Base-by-base conservation (phyloP, 2,797 vertebrate genomes). In the Megaceryle alcyon region DNA sequence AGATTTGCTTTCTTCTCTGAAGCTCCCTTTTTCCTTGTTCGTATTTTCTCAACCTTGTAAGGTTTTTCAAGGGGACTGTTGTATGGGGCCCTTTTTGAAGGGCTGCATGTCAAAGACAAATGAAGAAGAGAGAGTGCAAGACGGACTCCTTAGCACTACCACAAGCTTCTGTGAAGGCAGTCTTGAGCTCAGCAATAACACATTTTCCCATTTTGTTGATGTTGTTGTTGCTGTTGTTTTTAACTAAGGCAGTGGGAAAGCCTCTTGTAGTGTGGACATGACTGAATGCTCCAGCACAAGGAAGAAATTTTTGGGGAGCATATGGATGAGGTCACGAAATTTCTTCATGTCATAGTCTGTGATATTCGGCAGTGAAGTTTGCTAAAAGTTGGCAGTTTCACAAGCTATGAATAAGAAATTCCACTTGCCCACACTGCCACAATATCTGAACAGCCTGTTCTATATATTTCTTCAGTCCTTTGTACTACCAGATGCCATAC, bases 391-490 rank as follows among this genome's bases (percentile, higher is more conserved):
- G 82, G 81, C 71, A 83, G 69, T 81, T 94, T 92, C 46, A 75
- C 81, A 87, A 95, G 64, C 64, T 95, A 37, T 89, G 79, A 93
- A 93, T 92, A 92, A 95, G 76, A 95, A 85, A 87, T 91, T 88
- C 76, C 68, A 83, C 59, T 92, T 96, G 49, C 94, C 82, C 82
- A 95, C 92, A 91, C 70, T 93, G 63, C 59, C 46, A 82, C 69
- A 83, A 65, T 72, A 95, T 94, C 88, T 88, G 85, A 95, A 88
- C 86, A 94, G 79, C 39, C 79, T 91, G 94, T 87, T 93, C 91
- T 97, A 91, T 88, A 83, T 90, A 90, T 95, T 95, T 88, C 84
- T 86, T 92, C 66, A 81, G 70, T 72, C 89, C 82, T 96, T 96
- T 96, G 88, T 96, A 54, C 53, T 89, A 85, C 91, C 91, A 96